Base-by-base conservation (phyloP, 2,113 vertebrate genomes). In the Vimba vimba region DNA sequence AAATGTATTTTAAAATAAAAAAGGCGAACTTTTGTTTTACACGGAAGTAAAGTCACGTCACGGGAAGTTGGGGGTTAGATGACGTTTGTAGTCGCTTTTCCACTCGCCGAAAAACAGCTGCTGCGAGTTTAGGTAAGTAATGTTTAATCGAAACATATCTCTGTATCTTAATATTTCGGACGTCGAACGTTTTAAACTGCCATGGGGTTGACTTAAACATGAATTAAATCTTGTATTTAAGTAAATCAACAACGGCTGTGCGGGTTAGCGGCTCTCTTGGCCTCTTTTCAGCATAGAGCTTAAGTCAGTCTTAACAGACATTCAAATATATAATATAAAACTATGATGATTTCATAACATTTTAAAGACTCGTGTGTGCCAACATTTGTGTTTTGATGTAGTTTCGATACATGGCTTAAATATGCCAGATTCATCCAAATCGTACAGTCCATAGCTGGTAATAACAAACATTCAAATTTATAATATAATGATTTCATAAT, bases 41-140 rank as follows among this genome's bases (percentile, higher is more conserved):
- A 79, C 89, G 90, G 90, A 90, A 86, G 85, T 76, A 83, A 43
- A 85, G 78, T 2, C 15, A 60, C 55, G 68, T 86, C 83, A 52
- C 83, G 59, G 88, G 88, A 85, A 59, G 77, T 83, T 75, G 33
- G 39, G 30, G 78, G 47, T 90, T 57, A 64, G 87, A 74, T 91
- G 87, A 91, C 89, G 89, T 87, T 71, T 86, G 11, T 86, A 59
- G n/a, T 83, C 36, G 76, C 75, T 69, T 39, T 64, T 30, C 3
- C 43, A 86, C 68, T 64, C 27, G 19, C 47, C 23, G 79, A 78
- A 33, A 83, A 79, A 79, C 87, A 88, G 87, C 82, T 85, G 88
- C 71, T 52, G n/a, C 23, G 74, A 85, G 68, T 83, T 83, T 36
- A 85, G 85, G 85, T 86, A 83, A 79, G 87, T 82, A 59, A 23